These are phyloP conservation scores for Eupithecia tripunctaria DNA, from an alignment of 2,888 invertebrate species.

Conservation along the genomic window DNA sequence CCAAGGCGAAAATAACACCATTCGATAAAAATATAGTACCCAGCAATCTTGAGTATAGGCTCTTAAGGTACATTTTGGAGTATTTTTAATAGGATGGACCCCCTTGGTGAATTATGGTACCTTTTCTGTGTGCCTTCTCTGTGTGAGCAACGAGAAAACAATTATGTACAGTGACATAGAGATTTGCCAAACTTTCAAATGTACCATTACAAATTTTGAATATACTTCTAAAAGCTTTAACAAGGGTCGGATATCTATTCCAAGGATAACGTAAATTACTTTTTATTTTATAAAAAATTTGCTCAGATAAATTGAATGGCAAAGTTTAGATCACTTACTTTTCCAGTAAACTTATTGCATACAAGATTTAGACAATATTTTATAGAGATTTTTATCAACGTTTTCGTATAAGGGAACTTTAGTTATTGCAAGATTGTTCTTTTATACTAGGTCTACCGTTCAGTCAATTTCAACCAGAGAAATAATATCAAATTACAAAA, in stretches of 20 bases:
- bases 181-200: slow-evolving; percentile 62
- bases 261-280: slow-evolving; percentile 53
- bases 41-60: neutral
- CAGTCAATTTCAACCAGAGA: slow-evolving; percentile 6
- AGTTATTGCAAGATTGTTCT: neutral
- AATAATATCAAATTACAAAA: neutral
- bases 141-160: slow-evolving; percentile 32
- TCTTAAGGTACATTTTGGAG: neutral
- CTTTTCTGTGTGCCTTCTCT: slow-evolving; percentile 12
- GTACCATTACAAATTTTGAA: slow-evolving; percentile 68
- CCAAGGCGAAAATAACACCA: neutral
- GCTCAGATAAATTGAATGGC: slow-evolving; percentile 62
- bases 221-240: slow-evolving; percentile 72
- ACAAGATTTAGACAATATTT: slow-evolving; percentile 57
- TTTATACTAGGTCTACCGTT: neutral
- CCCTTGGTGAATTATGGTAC: neutral
- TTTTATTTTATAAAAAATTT: slow-evolving; percentile 58
- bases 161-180: slow-evolving; percentile 66
- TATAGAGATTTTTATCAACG: slow-evolving; percentile 55
- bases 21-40: neutral
- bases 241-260: slow-evolving; percentile 59
- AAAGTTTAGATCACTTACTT: slow-evolving; percentile 61
- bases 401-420: neutral
- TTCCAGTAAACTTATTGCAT: slow-evolving; percentile 57
- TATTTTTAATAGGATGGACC: neutral